Conservation (phyloP, 2,888 invertebrate species). For the Lobophora halterata region DNA sequence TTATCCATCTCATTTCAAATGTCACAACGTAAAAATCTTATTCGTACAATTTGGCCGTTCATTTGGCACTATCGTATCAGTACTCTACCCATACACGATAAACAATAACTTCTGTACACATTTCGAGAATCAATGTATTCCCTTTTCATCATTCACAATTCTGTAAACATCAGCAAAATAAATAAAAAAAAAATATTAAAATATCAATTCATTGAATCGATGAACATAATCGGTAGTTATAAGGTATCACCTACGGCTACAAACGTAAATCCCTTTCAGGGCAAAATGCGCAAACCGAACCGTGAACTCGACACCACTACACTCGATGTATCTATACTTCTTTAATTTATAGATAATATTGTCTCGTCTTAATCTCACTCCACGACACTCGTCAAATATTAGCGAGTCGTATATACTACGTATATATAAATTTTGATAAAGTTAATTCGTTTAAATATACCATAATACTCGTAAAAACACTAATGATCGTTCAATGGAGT, state of each 20-base stretch:
- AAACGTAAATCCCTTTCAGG: slow-evolving; percentile 30
- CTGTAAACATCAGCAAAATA: slow-evolving; percentile 41
- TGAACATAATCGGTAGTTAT: slow-evolving; percentile 22
- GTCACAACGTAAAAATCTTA: slow-evolving; percentile 58
- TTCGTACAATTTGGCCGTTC: slow-evolving; percentile 51
- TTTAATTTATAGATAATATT: slow-evolving; percentile 74
- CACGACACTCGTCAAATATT: slow-evolving; percentile 73
- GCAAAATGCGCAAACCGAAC: slow-evolving; percentile 26
- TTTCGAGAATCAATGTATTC: slow-evolving; percentile 44
- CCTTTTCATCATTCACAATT: slow-evolving; percentile 37
- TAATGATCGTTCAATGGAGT: slow-evolving; percentile 48
- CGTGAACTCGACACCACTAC: slow-evolving; percentile 37
- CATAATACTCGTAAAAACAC: slow-evolving; percentile 71
- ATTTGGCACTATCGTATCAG: slow-evolving; percentile 54
- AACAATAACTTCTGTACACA: slow-evolving; percentile 51
- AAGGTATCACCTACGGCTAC: slow-evolving; percentile 27
- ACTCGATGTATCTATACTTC: slow-evolving; percentile 60
- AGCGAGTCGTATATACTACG: slow-evolving; percentile 76
- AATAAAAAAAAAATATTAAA: slow-evolving; percentile 37
- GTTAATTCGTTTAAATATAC: slow-evolving; percentile 75
- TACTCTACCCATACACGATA: slow-evolving; percentile 43
- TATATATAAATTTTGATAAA: slow-evolving; percentile 80
- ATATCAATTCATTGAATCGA: slow-evolving; percentile 37
- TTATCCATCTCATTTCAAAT: slow-evolving; percentile 54
- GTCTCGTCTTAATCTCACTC: slow-evolving; percentile 79